phyloP scores from a whole-genome alignment of 2,113 vertebrate genomes.

The Triplophysa rosa region DNA sequence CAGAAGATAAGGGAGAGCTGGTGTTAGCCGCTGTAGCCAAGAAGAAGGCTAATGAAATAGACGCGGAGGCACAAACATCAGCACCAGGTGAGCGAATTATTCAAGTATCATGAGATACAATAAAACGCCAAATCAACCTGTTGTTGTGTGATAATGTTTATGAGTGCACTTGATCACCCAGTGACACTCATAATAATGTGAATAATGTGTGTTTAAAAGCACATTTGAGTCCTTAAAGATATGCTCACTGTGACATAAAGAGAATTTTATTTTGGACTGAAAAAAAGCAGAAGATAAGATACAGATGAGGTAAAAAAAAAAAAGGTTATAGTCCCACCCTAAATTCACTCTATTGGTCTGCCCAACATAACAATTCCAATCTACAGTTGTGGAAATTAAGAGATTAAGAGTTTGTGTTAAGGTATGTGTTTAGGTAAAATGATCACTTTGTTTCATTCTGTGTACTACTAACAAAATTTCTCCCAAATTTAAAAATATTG shows the following conservation, averaged over 20 bases:
- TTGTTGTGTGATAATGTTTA: not conserved
- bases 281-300: not conserved
- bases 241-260: not conserved
- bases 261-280: not conserved
- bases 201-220: not conserved
- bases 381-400: too few species aligned
- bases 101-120: not conserved
- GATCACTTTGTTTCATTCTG: too few species aligned
- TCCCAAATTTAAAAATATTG: too few species aligned
- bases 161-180: not conserved
- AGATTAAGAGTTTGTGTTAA: too few species aligned
- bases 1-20: conserved; percentile 93
- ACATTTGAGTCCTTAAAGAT: not conserved
- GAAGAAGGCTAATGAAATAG: conserved; percentile 91
- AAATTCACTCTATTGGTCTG: too few species aligned
- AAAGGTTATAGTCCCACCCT: too few species aligned
- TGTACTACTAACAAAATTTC: too few species aligned
- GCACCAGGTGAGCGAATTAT: conserved; percentile 75
- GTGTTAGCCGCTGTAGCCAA: conserved; percentile 92
- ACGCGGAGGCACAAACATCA: conserved; percentile 79
- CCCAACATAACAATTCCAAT: too few species aligned
- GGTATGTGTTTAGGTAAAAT: too few species aligned
- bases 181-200: not conserved
- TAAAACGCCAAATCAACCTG: conserved; percentile 9
- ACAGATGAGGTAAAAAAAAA: not conserved